Evolutionary conservation across 2,113 vertebrate species (phyloP), one percentile per base, ranked within the genome.

Genomic region (Beaufortia kweichowensis): DNA sequence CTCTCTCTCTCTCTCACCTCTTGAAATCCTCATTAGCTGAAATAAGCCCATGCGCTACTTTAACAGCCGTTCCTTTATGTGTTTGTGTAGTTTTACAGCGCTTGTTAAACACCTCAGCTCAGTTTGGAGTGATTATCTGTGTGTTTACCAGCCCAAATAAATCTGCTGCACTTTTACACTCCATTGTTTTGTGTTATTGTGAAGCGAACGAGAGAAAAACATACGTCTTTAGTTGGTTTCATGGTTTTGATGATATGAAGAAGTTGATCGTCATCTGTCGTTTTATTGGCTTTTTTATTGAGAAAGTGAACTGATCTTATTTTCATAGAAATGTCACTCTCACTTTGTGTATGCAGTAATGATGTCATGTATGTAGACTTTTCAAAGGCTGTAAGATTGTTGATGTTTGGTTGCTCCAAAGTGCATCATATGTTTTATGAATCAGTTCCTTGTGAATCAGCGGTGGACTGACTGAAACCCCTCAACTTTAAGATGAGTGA

Each of bases 61-160:
- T 91, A 89, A 91, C 85, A 79, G 86, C 88, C 88, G 79, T 57
- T 31, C 61, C 78, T 90, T 91, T 89, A 90, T 89, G 89, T 89
- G 90, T 90, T 89, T 89, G 86, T 91, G 89, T 88, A 86, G 85
- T 87, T 92, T 92, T 90, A 92, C 87, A 64, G 63, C 85, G 80
- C 79, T 84, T 84, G 35, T 91, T 88, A 92, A 91, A 88, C 89
- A 89, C 80, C 83, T 89, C 87, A 83, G 88, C 89, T 86, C 85
- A 88, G 87, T 87, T 86, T 71, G 80, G 79, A 91, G 86, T 85
- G 87, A 89, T 89, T 79, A 89, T 88, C 85, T 85, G 87, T 88
- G 81, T 83, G 86, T 90, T 90, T 88, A 87, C 86, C 85, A 89
- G 89, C 84, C 85, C 83, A 79, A 86, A 90, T 86, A 89, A 90